Evolutionary conservation across 2,113 vertebrate genomes (phyloP).

Genomic region (Oreocharis arfaki): DNA sequence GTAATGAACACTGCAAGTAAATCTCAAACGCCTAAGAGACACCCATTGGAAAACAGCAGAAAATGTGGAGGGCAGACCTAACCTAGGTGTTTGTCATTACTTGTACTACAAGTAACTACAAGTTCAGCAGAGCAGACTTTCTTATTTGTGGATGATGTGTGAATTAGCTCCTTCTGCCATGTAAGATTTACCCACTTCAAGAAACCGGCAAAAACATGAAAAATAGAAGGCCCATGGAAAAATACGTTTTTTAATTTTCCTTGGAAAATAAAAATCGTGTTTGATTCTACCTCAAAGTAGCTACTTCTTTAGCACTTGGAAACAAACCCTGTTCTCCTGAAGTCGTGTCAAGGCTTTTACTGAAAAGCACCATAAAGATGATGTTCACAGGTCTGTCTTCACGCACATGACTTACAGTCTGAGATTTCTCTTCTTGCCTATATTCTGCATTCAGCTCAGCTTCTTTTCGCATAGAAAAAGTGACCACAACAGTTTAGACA

Average conservation of each 20-base stretch:
- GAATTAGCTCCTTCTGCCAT: not conserved
- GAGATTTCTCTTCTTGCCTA: not conserved
- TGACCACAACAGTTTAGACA: not conserved
- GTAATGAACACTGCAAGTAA: not conserved
- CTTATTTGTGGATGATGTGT: not conserved
- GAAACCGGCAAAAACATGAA: not conserved
- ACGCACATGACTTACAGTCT: not conserved
- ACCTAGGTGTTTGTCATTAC: not conserved
- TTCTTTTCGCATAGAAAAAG: not conserved
- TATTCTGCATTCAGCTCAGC: not conserved
- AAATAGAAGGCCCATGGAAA: not conserved
- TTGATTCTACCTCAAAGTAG: not conserved
- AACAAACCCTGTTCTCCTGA: not conserved
- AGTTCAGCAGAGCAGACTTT: not conserved
- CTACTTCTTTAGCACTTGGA: not conserved
- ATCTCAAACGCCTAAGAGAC: not conserved
- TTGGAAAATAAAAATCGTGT: not conserved
- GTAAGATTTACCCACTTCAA: not conserved
- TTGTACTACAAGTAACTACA: not conserved
- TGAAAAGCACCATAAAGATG: not conserved
- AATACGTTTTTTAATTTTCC: not conserved
- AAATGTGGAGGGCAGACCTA: not conserved
- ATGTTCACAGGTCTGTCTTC: not conserved
- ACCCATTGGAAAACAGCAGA: not conserved
- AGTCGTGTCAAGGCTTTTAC: not conserved